Percentiles rank a stretch among this genome's conserved stretches.
phyloP scores from a whole-genome alignment of 2,797 vertebrate species.

The Anomalospiza imberbis region DNA sequence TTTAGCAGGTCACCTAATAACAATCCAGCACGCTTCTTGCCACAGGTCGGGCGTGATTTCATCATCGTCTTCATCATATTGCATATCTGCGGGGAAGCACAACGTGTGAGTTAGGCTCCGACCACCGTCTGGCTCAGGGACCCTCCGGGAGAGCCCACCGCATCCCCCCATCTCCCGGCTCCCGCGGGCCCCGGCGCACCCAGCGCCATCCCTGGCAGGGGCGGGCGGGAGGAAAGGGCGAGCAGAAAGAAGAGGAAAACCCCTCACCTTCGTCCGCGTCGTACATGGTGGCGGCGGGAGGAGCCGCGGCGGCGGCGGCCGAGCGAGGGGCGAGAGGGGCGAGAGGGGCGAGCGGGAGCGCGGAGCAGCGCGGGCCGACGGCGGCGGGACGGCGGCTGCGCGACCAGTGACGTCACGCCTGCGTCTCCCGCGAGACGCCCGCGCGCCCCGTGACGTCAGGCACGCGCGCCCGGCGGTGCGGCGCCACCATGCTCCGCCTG shows the following conservation, averaged over 20 bases:
- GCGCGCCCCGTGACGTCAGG: not conserved
- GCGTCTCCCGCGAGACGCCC: not conserved
- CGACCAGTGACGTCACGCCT: accelerated
- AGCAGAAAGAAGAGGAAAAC: not conserved
- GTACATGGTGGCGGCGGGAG: slow-evolving; percentile 62
- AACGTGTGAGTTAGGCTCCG: accelerated
- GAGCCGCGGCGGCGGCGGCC: accelerated
- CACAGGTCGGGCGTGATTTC: slow-evolving; percentile 97
- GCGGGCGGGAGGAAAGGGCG: accelerated
- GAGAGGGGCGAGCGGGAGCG: accelerated
- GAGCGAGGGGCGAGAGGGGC: accelerated
- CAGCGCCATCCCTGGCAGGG: accelerated
- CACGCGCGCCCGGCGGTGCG: not conserved
- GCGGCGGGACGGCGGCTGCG: not conserved
- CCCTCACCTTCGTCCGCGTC: slow-evolving; percentile 61
- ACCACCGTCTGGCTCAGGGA: not conserved
- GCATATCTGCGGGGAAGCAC: slow-evolving; percentile 82
- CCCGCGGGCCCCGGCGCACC: not conserved
- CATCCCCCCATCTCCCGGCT: not conserved
- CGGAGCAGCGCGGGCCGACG: accelerated
- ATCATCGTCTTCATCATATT: slow-evolving; percentile 97
- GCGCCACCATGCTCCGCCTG: not conserved
- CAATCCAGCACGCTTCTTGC: slow-evolving; percentile 99
- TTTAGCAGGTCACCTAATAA: slow-evolving; percentile 87
- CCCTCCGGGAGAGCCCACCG: not conserved